Base-by-base conservation (phyloP, 2,113 vertebrate species). In the Hippocampus barbouri region DNA sequence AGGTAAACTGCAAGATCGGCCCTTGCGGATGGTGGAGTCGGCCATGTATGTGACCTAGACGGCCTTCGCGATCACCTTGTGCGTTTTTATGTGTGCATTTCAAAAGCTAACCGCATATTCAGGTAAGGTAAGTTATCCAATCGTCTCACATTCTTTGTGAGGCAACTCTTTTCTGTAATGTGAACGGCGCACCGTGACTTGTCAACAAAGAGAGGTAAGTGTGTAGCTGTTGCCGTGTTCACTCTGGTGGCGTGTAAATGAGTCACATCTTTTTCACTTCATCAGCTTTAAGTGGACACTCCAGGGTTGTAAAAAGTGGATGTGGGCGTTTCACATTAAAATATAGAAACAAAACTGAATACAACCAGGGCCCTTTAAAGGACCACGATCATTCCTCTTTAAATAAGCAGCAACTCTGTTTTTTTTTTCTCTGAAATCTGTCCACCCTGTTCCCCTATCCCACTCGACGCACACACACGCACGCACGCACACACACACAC, bases 241-340 rank as follows among this genome's bases (percentile, higher is more conserved):
- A 54, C 43, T n/a, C 41, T 64, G 2, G 7, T 67, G 40, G 47
- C 67, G 41, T 45, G 12, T 49, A 10, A 38, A 43, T 78, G 81
- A 85, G 60, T 82, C 84, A 88, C 72, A 76, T 84, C 69, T 76
- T 73, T 23, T 80, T 69, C 56, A 53, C 75, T 84, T 72, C 57
- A 68, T 34, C 64, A 54, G 49, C 18, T 80, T 78, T 20, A 73
- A 51, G 71, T 69, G 74, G 65, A 73, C 8, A 1, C 59, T 68
- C 3, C 15, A 62, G 20, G 70, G 9, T 34, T 57, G 60, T 64
- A 45, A 20, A 49, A 16, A n/a, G 67, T 0, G 20, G 38, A 38
- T 68, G 68, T 71, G 68, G 45, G 38, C 0, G 1, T 70, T 30
- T 21, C 14, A 38, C 30, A 20, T 20, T 65, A 14, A 45, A 45